Evolutionary conservation across 2,888 invertebrate species (phyloP).

Genomic region (Pollenia labialis): DNA sequence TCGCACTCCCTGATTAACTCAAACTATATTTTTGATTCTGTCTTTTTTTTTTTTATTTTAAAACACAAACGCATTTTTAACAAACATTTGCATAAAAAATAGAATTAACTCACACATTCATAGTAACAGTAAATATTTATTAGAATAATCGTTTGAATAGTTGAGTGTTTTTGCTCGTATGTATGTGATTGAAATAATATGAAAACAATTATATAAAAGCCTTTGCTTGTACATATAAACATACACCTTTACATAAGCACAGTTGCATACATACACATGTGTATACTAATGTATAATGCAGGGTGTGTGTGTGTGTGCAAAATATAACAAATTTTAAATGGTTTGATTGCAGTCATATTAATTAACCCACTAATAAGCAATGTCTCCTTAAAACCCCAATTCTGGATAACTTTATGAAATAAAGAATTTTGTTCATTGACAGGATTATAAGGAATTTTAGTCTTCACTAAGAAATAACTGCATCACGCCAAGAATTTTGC

Average conservation of each 20-base stretch:
- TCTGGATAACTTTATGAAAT: background rate
- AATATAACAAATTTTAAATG: conserved; percentile 4
- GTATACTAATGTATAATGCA: background rate
- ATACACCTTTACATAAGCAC: too few species aligned
- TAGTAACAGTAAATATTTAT: conserved; percentile 55
- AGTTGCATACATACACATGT: background rate
- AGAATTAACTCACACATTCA: conserved; percentile 55
- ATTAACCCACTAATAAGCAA: conserved; percentile 34
- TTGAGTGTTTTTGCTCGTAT: background rate
- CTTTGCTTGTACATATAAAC: background rate
- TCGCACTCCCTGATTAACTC: conserved; percentile 45
- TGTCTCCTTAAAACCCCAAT: too few species aligned
- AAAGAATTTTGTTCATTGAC: too few species aligned
- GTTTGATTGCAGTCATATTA: conserved; percentile 22
- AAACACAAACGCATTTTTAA: conserved; percentile 49
- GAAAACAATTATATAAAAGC: conserved; percentile 50
- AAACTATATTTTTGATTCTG: conserved; percentile 20
- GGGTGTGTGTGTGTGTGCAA: background rate
- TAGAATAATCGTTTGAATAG: conserved; percentile 49
- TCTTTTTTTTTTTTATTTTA: background rate
- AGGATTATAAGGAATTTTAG: too few species aligned
- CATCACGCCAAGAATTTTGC: too few species aligned
- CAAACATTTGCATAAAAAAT: conserved; percentile 32
- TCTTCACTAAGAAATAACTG: too few species aligned
- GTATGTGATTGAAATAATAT: conserved; percentile 24